Evolutionary conservation across 2,113 vertebrate genomes (phyloP).

Genomic region (Eclectus roratus): DNA sequence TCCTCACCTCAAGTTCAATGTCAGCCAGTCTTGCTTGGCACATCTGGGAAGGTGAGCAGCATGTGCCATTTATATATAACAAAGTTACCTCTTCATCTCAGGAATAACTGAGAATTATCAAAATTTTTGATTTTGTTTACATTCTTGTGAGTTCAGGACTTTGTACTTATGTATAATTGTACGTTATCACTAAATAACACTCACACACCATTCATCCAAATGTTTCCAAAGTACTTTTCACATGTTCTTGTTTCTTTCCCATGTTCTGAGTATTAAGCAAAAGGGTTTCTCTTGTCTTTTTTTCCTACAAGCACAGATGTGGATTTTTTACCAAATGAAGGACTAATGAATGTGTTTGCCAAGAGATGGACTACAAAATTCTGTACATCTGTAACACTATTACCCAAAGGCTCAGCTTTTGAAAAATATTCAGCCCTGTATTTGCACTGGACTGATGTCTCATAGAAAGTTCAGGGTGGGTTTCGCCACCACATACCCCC

Average conservation of each 20-base stretch:
- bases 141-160: neutral
- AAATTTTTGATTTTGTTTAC: neutral
- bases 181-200: neutral
- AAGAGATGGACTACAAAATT: neutral
- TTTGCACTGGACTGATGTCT: neutral
- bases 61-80: rapidly evolving
- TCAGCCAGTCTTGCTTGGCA: neutral
- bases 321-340: neutral
- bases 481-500: rapidly evolving
- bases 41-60: neutral
- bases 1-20: neutral
- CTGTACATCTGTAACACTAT: neutral
- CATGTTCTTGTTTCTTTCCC: neutral
- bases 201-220: neutral
- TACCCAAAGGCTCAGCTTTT: neutral
- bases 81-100: neutral
- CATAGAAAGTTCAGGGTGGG: neutral
- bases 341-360: neutral
- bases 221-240: neutral
- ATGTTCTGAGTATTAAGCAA: neutral
- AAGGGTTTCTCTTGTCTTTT: neutral
- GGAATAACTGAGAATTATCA: neutral
- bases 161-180: neutral
- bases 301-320: neutral
- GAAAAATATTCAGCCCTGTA: neutral